Percentiles rank a stretch among this genome's conserved stretches.
Conservation (phyloP, 2,113 vertebrate genomes). For the Athene noctua region DNA sequence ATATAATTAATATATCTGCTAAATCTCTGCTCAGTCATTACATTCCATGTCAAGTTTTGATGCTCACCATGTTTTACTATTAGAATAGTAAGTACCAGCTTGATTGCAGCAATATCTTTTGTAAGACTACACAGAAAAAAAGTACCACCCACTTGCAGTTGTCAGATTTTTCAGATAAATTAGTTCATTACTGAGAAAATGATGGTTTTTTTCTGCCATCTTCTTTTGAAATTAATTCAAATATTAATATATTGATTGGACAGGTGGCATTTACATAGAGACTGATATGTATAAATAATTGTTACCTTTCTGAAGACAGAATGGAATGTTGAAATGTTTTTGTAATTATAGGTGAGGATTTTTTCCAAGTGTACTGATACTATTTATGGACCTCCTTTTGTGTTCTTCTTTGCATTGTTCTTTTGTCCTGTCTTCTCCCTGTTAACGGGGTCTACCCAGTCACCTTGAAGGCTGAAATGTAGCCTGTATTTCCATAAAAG, state of each 20-base stretch:
- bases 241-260: conserved; percentile 63
- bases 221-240: conserved; percentile 57
- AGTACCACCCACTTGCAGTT: conserved; percentile 56
- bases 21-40: conserved; percentile 38
- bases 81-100: conserved; percentile 44
- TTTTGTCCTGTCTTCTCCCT: not conserved
- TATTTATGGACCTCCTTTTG: conserved; percentile 7
- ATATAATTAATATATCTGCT: not conserved
- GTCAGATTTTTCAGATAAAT: conserved; percentile 63
- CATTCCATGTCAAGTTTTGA: conserved; percentile 43
- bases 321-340: conserved; percentile 21
- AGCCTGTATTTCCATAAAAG: not conserved
- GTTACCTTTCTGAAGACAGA: conserved; percentile 39
- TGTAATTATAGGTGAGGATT: not conserved
- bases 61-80: conserved; percentile 43
- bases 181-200: conserved; percentile 58
- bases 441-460: not conserved
- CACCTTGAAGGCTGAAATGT: not conserved
- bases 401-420: not conserved
- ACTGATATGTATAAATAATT: conserved; percentile 56
- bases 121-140: conserved; percentile 32
- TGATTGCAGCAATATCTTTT: conserved; percentile 55
- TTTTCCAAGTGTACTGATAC: not conserved
- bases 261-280: conserved; percentile 50
- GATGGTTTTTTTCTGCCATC: not conserved